A percentile compares a stretch with the other conserved stretches of the same genome.
These are phyloP conservation scores for Rhombomys opimus DNA, from an alignment of 2,113 vertebrate genomes.

Conservation along the genomic window DNA sequence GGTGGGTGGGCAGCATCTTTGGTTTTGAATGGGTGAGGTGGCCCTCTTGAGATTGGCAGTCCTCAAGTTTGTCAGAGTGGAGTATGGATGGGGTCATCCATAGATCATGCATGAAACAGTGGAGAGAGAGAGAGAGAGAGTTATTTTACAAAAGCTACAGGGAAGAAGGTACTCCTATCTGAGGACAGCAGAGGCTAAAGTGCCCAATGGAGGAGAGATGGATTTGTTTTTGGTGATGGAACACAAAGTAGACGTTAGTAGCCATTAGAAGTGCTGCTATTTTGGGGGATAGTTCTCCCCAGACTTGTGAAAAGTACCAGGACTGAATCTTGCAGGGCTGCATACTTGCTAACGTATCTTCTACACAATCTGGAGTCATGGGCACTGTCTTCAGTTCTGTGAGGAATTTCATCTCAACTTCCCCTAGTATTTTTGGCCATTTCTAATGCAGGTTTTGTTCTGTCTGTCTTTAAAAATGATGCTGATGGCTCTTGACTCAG, in stretches of 20 bases:
- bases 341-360: background rate
- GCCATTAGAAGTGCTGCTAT: background rate
- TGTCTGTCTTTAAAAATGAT: background rate
- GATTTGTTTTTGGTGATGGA: slow-evolving; percentile 33
- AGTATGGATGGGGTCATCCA: background rate
- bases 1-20: background rate
- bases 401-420: background rate
- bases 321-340: background rate
- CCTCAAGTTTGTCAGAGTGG: background rate
- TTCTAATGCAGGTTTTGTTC: background rate
- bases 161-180: background rate
- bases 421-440: background rate
- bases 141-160: background rate
- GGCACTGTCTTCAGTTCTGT: background rate
- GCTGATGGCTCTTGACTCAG: background rate
- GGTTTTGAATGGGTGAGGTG: background rate
- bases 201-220: background rate
- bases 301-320: background rate
- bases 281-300: background rate
- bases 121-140: too few species aligned
- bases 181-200: background rate
- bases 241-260: background rate
- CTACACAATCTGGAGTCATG: background rate
- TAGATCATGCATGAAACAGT: background rate
- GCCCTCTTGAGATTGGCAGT: background rate